Percentiles rank a stretch among this genome's conserved stretches.
phyloP scores from a whole-genome alignment of 2,797 vertebrate genomes.

The Sebastes variabilis region DNA sequence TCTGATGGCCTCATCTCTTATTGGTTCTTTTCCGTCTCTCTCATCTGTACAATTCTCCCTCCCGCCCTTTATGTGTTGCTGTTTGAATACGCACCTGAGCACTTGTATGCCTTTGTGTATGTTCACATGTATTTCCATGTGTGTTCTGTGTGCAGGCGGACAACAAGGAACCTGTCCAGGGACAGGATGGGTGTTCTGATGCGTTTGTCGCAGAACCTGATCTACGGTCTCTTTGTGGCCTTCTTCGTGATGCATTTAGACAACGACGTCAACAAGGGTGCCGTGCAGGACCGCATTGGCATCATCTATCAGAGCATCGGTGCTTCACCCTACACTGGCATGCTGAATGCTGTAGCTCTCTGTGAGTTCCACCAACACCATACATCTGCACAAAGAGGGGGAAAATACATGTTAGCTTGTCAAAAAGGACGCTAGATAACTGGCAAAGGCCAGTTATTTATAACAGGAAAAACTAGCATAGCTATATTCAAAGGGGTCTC shows the following conservation, averaged over 20 bases:
- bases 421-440: too few relatives aligned
- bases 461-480: too few relatives aligned
- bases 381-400: background rate
- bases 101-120: background rate
- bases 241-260: conserved; percentile 89
- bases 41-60: background rate
- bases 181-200: conserved; percentile 90
- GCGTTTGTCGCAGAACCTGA: conserved; percentile 94
- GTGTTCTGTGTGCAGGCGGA: conserved; percentile 83
- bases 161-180: conserved; percentile 87
- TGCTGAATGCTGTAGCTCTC: conserved; percentile 93
- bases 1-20: too few relatives aligned
- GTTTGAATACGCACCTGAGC: background rate
- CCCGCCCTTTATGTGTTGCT: background rate
- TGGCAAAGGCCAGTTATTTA: too few relatives aligned
- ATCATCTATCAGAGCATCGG: conserved; percentile 92
- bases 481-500: too few relatives aligned
- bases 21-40: background rate
- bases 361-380: conserved; percentile 84
- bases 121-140: background rate
- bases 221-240: conserved; percentile 89
- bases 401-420: background rate
- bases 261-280: conserved; percentile 85
- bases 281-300: conserved; percentile 92
- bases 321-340: conserved; percentile 91